Evolutionary conservation across 2,888 invertebrate species (phyloP), one percentile per base, ranked within the genome.

Genomic region (Xylota segnis): DNA sequence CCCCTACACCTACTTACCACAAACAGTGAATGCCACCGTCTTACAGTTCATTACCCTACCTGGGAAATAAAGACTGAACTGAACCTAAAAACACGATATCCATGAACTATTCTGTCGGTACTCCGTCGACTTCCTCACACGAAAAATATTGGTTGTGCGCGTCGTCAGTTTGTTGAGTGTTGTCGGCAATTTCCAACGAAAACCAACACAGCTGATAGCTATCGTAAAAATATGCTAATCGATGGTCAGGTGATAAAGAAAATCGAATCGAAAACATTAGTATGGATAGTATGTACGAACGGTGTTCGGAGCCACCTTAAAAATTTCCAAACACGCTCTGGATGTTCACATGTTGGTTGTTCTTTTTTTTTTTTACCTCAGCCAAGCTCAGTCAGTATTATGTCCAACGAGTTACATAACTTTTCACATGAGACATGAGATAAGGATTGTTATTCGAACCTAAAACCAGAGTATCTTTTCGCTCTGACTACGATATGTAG

Each of bases 211-310:
- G 84, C 84, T 79, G 79, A 84, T 84, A 47, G n/a, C 66, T 9
- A 84, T 84, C 84, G 59, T 59, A 72, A 77, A 58, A 77, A 61
- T 83, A 84, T 84, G 84, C 75, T 54, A 84, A 84, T 79, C 29
- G 47, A 66, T 79, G 75, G 58, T 54, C 78, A 50, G 63, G 47
- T 47, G 63, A 77, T 61, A 58, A 79, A 76, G 32, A 63, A 50
- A 63, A 54, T 29, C 34, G 18, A 32, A 65, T 63, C 43, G 74
- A 83, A 74, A 50, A 45, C 29, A 79, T 84, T 84, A 84, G 59
- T 79, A 84, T 84, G 84, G 75, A 71, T 65, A 75, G 32, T 23
- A 23, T 23, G 23, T 23, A 23, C 70, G 54, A 50, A 7, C 34
- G 47, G 32, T 16, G 4, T 50, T 50, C 50, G 40, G 16, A 68